Evolutionary conservation across 1,140 invertebrate genomes (phyloP).

Genomic region (Macrobrachium rosenbergii): DNA sequence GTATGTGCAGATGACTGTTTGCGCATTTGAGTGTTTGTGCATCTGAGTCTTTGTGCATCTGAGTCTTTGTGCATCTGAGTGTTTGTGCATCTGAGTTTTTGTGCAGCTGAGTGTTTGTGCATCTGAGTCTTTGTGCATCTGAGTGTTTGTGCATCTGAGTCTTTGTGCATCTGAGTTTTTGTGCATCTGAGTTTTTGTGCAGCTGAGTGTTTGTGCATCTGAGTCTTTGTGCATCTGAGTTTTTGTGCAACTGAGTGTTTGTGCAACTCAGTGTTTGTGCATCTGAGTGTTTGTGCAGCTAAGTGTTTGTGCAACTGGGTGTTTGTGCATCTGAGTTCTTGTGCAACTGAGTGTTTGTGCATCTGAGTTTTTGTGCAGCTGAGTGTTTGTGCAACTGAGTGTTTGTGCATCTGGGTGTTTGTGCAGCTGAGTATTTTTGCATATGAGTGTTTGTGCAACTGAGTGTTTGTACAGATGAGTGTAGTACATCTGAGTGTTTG

Average conservation of each 20-base stretch:
- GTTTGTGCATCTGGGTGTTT: constrained; percentile 2
- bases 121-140: background rate
- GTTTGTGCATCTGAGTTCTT: background rate
- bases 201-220: too few relatives aligned
- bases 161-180: background rate
- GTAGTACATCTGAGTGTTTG: too few relatives aligned
- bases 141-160: constrained; percentile 14
- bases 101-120: constrained; percentile 31
- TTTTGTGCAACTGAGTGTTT: too few relatives aligned
- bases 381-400: background rate
- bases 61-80: too few relatives aligned
- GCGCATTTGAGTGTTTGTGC: too few relatives aligned
- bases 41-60: too few relatives aligned
- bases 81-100: constrained; percentile 1
- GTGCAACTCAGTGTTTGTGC: too few relatives aligned
- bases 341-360: background rate
- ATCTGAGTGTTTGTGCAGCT: constrained; percentile 29
- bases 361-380: background rate
- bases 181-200: too few relatives aligned
- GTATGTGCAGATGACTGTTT: too few relatives aligned
- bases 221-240: too few relatives aligned
- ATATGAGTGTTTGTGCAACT: too few relatives aligned
- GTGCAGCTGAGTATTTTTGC: background rate
- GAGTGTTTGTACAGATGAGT: too few relatives aligned
- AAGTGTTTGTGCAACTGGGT: constrained; percentile 8